Percentiles rank a stretch among this genome's conserved stretches.
Conservation (phyloP, 2,113 vertebrate genomes). For the Sinocyclocheilus maitianheensis region DNA sequence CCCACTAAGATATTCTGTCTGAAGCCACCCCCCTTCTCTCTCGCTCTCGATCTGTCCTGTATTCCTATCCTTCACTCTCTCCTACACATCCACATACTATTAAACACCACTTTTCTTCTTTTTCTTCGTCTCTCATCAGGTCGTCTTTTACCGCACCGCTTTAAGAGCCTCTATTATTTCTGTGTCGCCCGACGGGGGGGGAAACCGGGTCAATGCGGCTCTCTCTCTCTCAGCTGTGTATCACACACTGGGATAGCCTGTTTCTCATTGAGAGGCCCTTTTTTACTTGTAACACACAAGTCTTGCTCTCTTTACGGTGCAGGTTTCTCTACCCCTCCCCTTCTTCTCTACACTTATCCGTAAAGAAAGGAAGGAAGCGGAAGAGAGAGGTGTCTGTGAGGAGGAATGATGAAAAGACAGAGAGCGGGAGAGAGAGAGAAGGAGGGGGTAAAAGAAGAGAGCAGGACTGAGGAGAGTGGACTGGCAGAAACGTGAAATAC, state of each 20-base stretch:
- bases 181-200: constrained; percentile 51
- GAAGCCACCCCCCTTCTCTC: constrained; percentile 49
- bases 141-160: constrained; percentile 55
- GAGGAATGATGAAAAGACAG: constrained; percentile 59
- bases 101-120: constrained; percentile 50
- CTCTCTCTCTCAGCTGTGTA: constrained; percentile 50
- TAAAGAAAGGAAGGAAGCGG: constrained; percentile 51
- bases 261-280: constrained; percentile 51
- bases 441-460: constrained; percentile 51
- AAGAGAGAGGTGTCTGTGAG: constrained; percentile 60
- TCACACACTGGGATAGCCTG: constrained; percentile 47
- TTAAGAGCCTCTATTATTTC: constrained; percentile 49
- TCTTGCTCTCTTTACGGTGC: constrained; percentile 23
- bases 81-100: constrained; percentile 29
- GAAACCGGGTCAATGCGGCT: constrained; percentile 62
- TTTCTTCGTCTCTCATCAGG: constrained; percentile 60
- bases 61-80: constrained; percentile 26
- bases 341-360: constrained; percentile 33
- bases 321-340: constrained; percentile 31
- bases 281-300: constrained; percentile 39
- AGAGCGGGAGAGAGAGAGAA: constrained; percentile 58
- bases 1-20: constrained; percentile 64
- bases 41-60: constrained; percentile 36
- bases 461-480: constrained; percentile 63
- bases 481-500: constrained; percentile 68